These are phyloP conservation scores for Petrosia ficiformis DNA, from an alignment of 37 sponge, comb jelly and placozoan genomes.

Conservation along the genomic window DNA sequence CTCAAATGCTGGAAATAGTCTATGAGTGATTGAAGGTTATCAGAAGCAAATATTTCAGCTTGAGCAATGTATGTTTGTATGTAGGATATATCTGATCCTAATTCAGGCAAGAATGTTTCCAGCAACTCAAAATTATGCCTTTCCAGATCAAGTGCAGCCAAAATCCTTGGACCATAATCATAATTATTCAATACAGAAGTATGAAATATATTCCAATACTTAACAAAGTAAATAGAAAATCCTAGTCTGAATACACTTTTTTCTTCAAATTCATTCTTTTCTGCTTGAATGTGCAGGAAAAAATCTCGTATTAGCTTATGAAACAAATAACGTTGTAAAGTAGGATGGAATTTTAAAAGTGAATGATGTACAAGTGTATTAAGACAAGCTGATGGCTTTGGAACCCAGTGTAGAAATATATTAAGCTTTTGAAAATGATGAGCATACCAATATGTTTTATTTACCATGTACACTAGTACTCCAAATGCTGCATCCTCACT, in stretches of 20 bases:
- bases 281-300: slow-evolving; percentile 21
- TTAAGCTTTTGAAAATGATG: not conserved
- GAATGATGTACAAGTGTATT: slow-evolving; percentile 10
- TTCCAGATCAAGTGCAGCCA: slow-evolving; percentile 21
- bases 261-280: too few relatives aligned
- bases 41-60: not conserved
- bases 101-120: not conserved
- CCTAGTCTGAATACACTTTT: not conserved
- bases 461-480: not conserved
- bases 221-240: slow-evolving; percentile 6
- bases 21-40: not conserved
- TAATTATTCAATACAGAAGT: not conserved
- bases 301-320: slow-evolving; percentile 24
- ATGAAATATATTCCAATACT: not conserved
- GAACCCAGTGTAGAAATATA: not conserved
- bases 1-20: not conserved
- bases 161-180: not conserved
- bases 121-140: slow-evolving; percentile 27
- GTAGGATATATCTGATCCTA: not conserved
- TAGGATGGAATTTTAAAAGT: slow-evolving; percentile 6
- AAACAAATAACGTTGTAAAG: slow-evolving; percentile 16
- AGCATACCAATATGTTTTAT: not conserved
- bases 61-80: not conserved
- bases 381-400: not conserved
- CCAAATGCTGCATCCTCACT: not conserved